Evolutionary conservation across 2,113 vertebrate genomes (phyloP), one percentile per base, ranked within the genome.

Genomic region (Nibea coibor): DNA sequence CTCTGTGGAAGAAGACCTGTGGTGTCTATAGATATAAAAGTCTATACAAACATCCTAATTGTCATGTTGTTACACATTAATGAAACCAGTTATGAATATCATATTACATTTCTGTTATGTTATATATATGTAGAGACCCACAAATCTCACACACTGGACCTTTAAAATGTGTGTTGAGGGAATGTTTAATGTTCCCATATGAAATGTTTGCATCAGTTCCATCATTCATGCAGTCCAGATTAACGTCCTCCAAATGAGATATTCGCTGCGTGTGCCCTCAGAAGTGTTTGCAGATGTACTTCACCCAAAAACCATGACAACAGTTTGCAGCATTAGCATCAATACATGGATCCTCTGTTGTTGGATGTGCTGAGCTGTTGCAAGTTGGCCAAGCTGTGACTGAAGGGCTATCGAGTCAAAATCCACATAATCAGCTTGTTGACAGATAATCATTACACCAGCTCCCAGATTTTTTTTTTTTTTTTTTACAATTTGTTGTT

Each of bases 351-450:
- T 69, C 53, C 15, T 48, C n/a, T 82, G 4, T 78, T 82, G 63
- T 80, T 63, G 43, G 47, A 84, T 59, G 63, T 85, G 81, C 82
- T 77, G 75, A 85, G 62, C 45, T 54, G 24, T 72, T 12, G 42
- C 53, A 65, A 43, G 48, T 54, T 9, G 4, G 24, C 45, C 39
- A 67, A 73, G 22, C 76, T 65, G 63, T 67, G 70, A 79, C 58
- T 78, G 42, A 72, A 75, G 17, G 39, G 39, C 84, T 63, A 16
- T 64, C 4, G 20, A 42, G 20, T 76, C 7, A 79, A 71, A 70
- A 48, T 69, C 59, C 48, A 72, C 61, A 75, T 28, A 14, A 65
- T 78, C 70, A 48, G 39, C 62, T 42, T 35, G 39, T 68, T 71
- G 68, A 74, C 68, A 66, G 62, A 75, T 66, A 65, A 66, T 87